phyloP scores from a whole-genome alignment of 2,797 vertebrate genomes.

The Pogoniulus pusillus region DNA sequence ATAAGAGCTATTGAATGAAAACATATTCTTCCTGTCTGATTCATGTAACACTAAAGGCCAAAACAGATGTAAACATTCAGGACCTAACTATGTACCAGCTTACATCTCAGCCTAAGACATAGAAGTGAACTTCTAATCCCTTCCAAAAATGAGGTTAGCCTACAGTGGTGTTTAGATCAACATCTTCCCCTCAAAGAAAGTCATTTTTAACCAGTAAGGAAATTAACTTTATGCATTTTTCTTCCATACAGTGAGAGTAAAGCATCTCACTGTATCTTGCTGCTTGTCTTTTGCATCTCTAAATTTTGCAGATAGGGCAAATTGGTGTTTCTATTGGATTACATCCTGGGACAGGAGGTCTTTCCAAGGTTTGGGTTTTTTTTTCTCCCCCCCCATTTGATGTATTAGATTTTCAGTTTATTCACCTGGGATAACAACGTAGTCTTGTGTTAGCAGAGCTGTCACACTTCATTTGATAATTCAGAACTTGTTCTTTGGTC shows the following conservation, averaged over 20 bases:
- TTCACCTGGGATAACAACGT: constrained; percentile 43
- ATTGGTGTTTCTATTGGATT: neutral
- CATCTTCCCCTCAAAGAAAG: neutral
- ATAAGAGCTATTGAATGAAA: neutral
- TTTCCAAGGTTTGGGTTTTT: neutral
- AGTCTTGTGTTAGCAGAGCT: constrained; percentile 32
- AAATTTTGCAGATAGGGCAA: neutral
- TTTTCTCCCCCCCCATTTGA: neutral
- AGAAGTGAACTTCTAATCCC: accelerated
- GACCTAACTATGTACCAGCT: neutral
- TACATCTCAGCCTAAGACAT: neutral
- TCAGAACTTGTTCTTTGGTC: constrained; percentile 28
- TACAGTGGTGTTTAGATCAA: neutral
- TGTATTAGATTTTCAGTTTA: constrained; percentile 26
- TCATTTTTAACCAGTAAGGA: neutral
- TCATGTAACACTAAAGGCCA: neutral
- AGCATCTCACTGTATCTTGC: neutral
- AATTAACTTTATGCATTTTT: neutral
- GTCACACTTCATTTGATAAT: constrained; percentile 48
- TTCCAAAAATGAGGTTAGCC: neutral
- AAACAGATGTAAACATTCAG: neutral
- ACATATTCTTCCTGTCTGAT: neutral
- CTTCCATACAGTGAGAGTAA: neutral
- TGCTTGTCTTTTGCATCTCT: neutral
- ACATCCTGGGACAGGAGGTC: neutral